These are phyloP conservation scores for Tetranychus truncatus DNA, from an alignment of 2,888 invertebrate genomes.

Conservation along the genomic window DNA sequence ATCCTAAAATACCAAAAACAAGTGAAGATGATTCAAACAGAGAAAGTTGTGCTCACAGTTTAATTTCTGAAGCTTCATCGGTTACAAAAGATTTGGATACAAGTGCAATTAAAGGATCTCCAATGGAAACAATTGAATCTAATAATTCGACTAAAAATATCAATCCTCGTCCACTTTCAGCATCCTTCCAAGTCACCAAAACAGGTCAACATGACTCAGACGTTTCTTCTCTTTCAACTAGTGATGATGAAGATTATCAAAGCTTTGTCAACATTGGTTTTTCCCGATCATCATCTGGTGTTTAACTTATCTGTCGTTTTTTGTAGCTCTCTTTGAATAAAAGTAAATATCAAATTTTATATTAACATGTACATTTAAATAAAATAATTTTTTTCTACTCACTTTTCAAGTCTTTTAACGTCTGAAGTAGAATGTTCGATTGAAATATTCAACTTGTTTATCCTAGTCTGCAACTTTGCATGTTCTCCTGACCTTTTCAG, in stretches of 20 bases:
- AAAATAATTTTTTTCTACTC: too few relatives aligned
- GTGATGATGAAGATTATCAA: background rate
- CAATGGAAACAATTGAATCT: too few relatives aligned
- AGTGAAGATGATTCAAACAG: background rate
- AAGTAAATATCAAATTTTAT: too few relatives aligned
- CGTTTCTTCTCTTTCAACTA: background rate
- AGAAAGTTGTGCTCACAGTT: too few relatives aligned
- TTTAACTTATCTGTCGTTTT: background rate
- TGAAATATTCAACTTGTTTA: background rate
- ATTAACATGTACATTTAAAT: too few relatives aligned
- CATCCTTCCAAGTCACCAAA: too few relatives aligned
- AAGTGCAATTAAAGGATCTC: too few relatives aligned
- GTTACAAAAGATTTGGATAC: too few relatives aligned
- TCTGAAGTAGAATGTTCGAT: background rate
- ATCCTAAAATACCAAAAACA: background rate
- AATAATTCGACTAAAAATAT: too few relatives aligned
- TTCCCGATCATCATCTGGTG: background rate
- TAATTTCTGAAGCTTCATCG: too few relatives aligned
- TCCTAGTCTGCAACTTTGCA: background rate
- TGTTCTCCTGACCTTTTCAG: background rate
- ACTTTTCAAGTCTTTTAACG: background rate
- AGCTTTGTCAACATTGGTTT: slow-evolving; percentile 52
- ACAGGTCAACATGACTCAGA: background rate
- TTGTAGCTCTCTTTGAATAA: background rate
- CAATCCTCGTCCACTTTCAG: too few relatives aligned